Evolutionary conservation across 2,113 vertebrate genomes (phyloP), one percentile per base, ranked within the genome.

Genomic region (Datnioides undecimradiatus): DNA sequence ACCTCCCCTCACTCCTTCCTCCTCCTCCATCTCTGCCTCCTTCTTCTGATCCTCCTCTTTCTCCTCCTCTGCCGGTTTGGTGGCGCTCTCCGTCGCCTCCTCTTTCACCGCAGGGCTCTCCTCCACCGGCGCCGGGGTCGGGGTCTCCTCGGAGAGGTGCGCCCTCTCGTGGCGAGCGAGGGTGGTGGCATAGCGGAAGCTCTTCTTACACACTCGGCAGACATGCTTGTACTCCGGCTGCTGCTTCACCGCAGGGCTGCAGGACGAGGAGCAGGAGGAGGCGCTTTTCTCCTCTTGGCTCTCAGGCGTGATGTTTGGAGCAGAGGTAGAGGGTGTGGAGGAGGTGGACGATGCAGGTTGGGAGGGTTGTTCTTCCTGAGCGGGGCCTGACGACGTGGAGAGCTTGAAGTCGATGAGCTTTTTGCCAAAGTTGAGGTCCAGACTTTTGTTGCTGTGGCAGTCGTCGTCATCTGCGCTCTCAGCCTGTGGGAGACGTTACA

Each of bases 321-420:
- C 45, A 5, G 83, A 72, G 74, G 74, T n/a, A 1, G 90, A 48
- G 25, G 87, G 45, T 6, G 78, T 13, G 0, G 90, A 48, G 0
- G 70, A 66, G 43, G 73, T 76, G 7, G 77, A 43, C n/a, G 85
- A 19, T 2, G 36, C 1, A 5, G 68, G 41, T 6, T 69, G 69
- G 49, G 69, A 3, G 69, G 70, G 43, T 0, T 76, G 84, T 1
- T 89, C 85, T 5, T 85, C 82, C 51, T 90, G 90, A 1, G 82
- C 52, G 4, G 92, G 75, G 80, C 83, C 80, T 7, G 89, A 76
- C 0, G 91, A 89, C 0, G 90, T 6, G 5, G 72, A 94, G 85
- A 99, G 95, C 88, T 97, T 99, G 85, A 99, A 98, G 94, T 97
- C 98, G 81, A 99, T 98, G 60, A 98, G 95, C 92, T 97, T 98